Conservation (phyloP, 1,140 invertebrate genomes). For the Drusus annulatus region DNA sequence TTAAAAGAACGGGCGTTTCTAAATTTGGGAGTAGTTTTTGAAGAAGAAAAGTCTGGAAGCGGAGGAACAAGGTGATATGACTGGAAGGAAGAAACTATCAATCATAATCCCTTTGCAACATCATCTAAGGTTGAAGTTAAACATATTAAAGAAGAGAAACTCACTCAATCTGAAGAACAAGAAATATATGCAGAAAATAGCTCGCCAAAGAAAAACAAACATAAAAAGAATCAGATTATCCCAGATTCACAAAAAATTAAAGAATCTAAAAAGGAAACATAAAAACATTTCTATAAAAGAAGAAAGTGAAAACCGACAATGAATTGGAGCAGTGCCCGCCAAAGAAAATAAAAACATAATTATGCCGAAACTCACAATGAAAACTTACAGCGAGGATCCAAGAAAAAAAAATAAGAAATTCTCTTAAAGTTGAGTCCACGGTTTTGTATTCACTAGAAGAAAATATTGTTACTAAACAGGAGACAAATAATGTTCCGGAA, state of each 20-base stretch:
- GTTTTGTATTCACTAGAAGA: no score
- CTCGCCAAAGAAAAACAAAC: neutral
- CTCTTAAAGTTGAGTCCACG: neutral
- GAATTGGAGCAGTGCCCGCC: neutral
- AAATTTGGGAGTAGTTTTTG: neutral
- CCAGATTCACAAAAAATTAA: neutral
- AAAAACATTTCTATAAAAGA: neutral
- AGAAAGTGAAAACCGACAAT: neutral
- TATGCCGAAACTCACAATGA: neutral
- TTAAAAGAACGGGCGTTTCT: neutral
- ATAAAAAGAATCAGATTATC: neutral
- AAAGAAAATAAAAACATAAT: constrained; percentile 4
- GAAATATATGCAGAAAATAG: neutral
- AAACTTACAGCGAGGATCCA: neutral
- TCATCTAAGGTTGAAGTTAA: no score
- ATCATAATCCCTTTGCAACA: no score
- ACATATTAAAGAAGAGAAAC: no score
- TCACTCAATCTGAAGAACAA: neutral
- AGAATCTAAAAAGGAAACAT: neutral
- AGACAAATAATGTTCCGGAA: neutral
- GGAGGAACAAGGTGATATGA: neutral
- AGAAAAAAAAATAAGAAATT: neutral
- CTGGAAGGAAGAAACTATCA: neutral
- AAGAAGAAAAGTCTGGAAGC: neutral
- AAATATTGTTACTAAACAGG: neutral